These are phyloP conservation scores for Magallana angulata DNA, from an alignment of 1,140 invertebrate species.

Conservation along the genomic window DNA sequence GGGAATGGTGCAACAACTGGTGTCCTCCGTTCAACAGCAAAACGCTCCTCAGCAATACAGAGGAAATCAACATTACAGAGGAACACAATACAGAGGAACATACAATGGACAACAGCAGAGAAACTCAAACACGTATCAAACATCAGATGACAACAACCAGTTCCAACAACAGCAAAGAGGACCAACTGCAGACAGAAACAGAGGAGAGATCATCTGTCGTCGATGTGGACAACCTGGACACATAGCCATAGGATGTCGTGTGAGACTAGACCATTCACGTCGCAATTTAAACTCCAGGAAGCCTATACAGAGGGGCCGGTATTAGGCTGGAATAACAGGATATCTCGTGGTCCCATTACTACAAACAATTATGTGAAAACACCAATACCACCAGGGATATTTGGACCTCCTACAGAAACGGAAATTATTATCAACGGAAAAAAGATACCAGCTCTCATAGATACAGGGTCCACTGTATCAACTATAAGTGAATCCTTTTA, in stretches of 20 bases:
- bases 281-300: constrained; percentile 49
- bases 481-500: constrained; percentile 48
- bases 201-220: constrained; percentile 40
- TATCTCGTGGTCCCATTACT: neutral
- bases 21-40: neutral
- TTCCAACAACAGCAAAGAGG: neutral
- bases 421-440: constrained; percentile 30
- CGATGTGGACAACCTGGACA: constrained; percentile 51
- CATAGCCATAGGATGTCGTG: constrained; percentile 48
- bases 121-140: neutral
- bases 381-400: constrained; percentile 40
- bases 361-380: neutral
- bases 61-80: neutral
- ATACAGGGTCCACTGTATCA: constrained; percentile 45
- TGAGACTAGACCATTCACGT: constrained; percentile 47
- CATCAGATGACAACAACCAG: neutral
- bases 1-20: constrained; percentile 47
- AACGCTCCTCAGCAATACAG: neutral
- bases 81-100: neutral
- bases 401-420: constrained; percentile 43
- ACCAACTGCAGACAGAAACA: too few species aligned
- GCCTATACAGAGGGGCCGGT: constrained; percentile 48
- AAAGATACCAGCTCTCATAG: constrained; percentile 43
- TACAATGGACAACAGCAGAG: neutral
- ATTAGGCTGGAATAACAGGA: constrained; percentile 29